Evolutionary conservation across 2,888 invertebrate species (phyloP).

Genomic region (Nomada ruficornis): DNA sequence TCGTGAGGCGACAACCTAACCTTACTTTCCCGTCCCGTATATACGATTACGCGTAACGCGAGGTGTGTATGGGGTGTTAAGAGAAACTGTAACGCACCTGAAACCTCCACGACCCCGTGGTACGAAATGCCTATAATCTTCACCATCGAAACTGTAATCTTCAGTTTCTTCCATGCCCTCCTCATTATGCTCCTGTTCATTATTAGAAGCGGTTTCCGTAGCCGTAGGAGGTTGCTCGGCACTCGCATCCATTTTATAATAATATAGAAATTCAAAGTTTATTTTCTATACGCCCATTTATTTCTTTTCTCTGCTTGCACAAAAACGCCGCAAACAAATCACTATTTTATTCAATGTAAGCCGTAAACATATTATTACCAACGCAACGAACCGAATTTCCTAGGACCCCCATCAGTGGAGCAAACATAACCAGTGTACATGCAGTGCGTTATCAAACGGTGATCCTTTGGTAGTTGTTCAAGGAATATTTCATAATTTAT

Average conservation of each 20-base stretch:
- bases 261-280: slow-evolving; percentile 43
- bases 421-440: slow-evolving; percentile 30
- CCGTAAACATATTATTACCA: slow-evolving; percentile 73
- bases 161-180: slow-evolving; percentile 81
- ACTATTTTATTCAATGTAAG: slow-evolving; percentile 71
- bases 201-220: slow-evolving; percentile 61
- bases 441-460: not conserved
- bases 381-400: slow-evolving; percentile 46
- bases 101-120: slow-evolving; percentile 85
- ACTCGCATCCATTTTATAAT: slow-evolving; percentile 70
- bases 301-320: slow-evolving; percentile 62
- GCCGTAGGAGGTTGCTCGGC: slow-evolving; percentile 62
- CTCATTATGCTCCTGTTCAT: slow-evolving; percentile 79
- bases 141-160: slow-evolving; percentile 83
- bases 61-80: slow-evolving; percentile 26
- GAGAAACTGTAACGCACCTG: slow-evolving; percentile 81
- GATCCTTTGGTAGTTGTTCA: not conserved
- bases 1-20: slow-evolving; percentile 50
- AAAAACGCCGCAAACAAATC: slow-evolving; percentile 76
- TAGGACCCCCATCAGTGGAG: slow-evolving; percentile 34
- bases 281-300: slow-evolving; percentile 65
- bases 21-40: slow-evolving; percentile 47
- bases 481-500: not conserved
- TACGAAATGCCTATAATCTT: slow-evolving; percentile 85
- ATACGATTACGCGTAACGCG: slow-evolving; percentile 3